Conservation (phyloP, 1,140 invertebrate genomes). For the Drosophila simulans region DNA sequence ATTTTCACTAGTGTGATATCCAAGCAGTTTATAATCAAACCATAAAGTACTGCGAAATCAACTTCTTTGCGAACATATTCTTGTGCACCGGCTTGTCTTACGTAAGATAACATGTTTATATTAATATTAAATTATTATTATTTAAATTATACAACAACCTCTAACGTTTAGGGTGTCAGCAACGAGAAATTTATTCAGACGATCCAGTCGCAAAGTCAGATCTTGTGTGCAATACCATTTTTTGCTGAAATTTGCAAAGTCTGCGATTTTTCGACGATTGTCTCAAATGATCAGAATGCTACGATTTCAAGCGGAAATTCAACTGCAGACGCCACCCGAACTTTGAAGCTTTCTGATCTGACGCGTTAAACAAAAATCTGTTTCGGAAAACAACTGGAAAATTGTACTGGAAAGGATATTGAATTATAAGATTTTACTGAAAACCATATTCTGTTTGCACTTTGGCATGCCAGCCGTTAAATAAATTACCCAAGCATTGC, state of each 20-base stretch:
- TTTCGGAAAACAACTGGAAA: neutral
- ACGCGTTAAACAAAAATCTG: neutral
- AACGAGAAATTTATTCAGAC: neutral
- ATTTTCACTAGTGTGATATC: neutral
- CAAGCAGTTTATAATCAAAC: neutral
- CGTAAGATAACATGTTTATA: neutral
- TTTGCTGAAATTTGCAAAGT: neutral
- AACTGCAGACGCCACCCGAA: neutral
- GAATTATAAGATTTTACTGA: neutral
- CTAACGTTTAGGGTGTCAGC: neutral
- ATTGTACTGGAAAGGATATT: neutral
- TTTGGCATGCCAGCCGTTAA: conserved; percentile 2
- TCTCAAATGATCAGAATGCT: neutral
- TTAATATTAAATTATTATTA: neutral
- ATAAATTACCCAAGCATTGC: conserved; percentile 4
- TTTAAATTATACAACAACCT: no score
- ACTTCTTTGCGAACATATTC: neutral
- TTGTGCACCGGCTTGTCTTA: neutral
- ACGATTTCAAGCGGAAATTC: neutral
- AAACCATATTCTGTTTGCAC: neutral
- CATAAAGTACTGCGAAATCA: neutral
- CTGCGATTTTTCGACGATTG: neutral
- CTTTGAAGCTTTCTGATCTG: neutral
- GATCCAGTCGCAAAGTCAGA: neutral
- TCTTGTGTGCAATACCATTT: neutral